Evolutionary conservation across 2,797 vertebrate genomes (phyloP).

Genomic region (Anolis apletophallus): DNA sequence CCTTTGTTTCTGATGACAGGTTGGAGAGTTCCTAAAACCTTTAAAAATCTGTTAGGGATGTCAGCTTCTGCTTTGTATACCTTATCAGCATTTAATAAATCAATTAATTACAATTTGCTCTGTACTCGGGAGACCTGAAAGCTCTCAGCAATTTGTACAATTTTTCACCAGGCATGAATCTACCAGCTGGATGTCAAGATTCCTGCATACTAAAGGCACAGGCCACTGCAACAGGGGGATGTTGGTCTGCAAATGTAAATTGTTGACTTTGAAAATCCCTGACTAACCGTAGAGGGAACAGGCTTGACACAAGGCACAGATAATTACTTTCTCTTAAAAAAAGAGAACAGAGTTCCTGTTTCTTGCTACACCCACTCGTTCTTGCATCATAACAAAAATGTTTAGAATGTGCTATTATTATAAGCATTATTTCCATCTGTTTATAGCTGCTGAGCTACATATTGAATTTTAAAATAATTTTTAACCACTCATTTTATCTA

Average conservation of each 20-base stretch:
- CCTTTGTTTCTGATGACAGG: constrained; percentile 9
- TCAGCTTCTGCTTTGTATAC: constrained; percentile 7
- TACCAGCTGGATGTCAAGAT: constrained; percentile 10
- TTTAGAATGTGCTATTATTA: not conserved
- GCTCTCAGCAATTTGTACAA: constrained; percentile 27
- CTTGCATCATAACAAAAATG: not conserved
- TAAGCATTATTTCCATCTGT: fast-evolving
- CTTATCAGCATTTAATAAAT: constrained; percentile 13
- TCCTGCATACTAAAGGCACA: constrained; percentile 21
- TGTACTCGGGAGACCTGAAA: constrained; percentile 3
- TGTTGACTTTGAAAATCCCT: constrained; percentile 1
- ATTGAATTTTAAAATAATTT: constrained; percentile 50
- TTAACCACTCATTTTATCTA: constrained; percentile 20
- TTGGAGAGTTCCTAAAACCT: not conserved
- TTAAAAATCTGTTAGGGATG: not conserved
- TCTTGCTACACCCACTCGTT: not conserved
- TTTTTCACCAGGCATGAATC: constrained; percentile 12
- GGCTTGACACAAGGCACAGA: fast-evolving
- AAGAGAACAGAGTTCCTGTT: not conserved
- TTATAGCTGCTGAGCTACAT: constrained; percentile 39
- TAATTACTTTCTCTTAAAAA: constrained; percentile 11
- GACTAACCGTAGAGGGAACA: not conserved
- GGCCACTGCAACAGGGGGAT: not conserved
- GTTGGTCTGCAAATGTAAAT: constrained; percentile 3
- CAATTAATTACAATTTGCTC: constrained; percentile 29